Evolutionary conservation across 2,888 invertebrate species (phyloP).

Genomic region (Ennomos fuscantarius): DNA sequence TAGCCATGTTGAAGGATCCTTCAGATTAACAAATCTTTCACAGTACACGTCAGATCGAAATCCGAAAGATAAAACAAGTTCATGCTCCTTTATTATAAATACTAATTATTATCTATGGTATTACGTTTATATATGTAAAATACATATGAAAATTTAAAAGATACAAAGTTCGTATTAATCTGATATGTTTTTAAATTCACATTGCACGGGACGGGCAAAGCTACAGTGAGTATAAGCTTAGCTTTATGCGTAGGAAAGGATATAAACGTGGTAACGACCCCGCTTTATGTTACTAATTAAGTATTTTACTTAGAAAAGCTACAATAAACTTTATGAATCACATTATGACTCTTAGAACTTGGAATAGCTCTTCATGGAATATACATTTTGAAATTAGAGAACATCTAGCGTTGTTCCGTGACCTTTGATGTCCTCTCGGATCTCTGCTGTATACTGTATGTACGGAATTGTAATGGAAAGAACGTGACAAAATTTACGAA

Average conservation of each 20-base stretch:
- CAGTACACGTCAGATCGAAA: too few species aligned
- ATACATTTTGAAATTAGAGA: conserved; percentile 8
- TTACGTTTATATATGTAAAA: too few species aligned
- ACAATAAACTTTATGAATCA: conserved; percentile 21
- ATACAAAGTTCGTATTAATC: too few species aligned
- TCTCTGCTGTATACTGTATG: background rate
- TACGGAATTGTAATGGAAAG: too few species aligned
- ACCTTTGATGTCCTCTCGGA: conserved; percentile 3
- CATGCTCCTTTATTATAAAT: too few species aligned
- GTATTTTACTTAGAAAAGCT: conserved; percentile 25
- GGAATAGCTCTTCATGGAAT: conserved; percentile 4
- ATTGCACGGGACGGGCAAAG: background rate
- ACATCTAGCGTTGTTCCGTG: conserved; percentile 1
- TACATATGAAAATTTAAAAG: too few species aligned
- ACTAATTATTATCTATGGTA: too few species aligned
- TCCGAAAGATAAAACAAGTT: background rate
- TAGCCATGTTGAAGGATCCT: too few species aligned
- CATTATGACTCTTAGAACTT: conserved; percentile 15
- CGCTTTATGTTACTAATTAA: conserved; percentile 26
- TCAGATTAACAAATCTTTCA: too few species aligned
- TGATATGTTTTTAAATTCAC: too few species aligned
- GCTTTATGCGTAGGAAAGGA: conserved; percentile 12
- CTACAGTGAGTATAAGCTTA: conserved; percentile 15
- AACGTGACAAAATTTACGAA: too few species aligned
- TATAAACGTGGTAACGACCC: conserved; percentile 25